Evolutionary conservation across 2,888 invertebrate genomes (phyloP).

Genomic region (Heliconius aoede): DNA sequence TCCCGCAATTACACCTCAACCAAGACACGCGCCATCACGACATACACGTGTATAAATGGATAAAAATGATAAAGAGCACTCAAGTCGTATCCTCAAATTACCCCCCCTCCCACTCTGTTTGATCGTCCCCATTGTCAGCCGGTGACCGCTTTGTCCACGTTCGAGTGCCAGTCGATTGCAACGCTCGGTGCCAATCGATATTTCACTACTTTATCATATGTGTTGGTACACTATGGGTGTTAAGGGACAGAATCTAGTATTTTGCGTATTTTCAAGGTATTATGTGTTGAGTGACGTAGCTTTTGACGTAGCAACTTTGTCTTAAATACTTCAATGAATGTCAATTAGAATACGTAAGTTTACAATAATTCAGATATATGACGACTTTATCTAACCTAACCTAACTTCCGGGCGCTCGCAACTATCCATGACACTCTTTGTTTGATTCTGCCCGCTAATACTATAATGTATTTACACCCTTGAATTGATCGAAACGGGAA

Average conservation of each 20-base stretch:
- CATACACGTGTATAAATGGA: not conserved
- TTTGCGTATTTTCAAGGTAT: no score
- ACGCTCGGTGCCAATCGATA: conserved; percentile 35
- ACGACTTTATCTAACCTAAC: no score
- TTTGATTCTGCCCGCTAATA: not conserved
- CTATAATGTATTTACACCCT: conserved; percentile 20
- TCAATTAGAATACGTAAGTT: no score
- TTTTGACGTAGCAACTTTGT: no score
- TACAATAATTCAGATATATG: no score
- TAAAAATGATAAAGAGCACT: conserved; percentile 22
- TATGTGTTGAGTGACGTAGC: no score
- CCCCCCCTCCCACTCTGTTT: conserved; percentile 20
- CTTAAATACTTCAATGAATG: no score
- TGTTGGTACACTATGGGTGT: conserved; percentile 14
- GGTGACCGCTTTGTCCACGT: conserved; percentile 36
- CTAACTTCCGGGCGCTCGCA: not conserved
- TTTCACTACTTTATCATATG: conserved; percentile 20
- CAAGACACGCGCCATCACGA: not conserved
- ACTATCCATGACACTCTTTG: not conserved
- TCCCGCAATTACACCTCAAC: not conserved
- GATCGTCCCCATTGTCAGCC: conserved; percentile 29
- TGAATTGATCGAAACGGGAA: conserved; percentile 35
- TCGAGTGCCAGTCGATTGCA: conserved; percentile 35
- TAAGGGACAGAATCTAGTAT: no score
- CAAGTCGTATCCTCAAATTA: conserved; percentile 19